Percentiles rank a stretch among this genome's conserved stretches.
Evolutionary conservation across 2,797 vertebrate genomes (phyloP).

Genomic region (Hylomyscus alleni): DNA sequence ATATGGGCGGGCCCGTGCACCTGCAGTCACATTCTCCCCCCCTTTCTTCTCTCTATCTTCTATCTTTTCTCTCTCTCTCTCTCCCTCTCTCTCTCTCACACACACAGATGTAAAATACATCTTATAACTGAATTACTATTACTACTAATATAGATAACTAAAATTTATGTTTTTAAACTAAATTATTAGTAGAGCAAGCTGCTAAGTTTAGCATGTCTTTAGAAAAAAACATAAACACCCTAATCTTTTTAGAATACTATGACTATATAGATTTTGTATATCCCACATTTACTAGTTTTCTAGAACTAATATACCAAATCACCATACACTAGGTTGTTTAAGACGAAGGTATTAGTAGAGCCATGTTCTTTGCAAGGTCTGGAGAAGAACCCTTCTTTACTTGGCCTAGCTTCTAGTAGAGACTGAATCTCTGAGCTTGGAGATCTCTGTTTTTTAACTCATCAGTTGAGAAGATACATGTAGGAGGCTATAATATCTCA

Average conservation of each 20-base stretch:
- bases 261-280: neutral
- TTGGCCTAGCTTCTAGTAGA: neutral
- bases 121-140: slow-evolving; percentile 22
- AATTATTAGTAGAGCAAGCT: slow-evolving; percentile 50
- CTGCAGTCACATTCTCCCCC: neutral
- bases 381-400: neutral
- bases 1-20: neutral
- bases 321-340: neutral
- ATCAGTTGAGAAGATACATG: neutral
- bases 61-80: too few species aligned
- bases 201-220: slow-evolving; percentile 33
- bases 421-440: neutral
- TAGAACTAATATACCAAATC: neutral
- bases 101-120: slow-evolving; percentile 8
- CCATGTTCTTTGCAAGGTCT: neutral
- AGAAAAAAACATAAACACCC: slow-evolving; percentile 37
- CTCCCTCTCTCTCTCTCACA: neutral
- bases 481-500: neutral
- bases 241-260: neutral
- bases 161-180: slow-evolving; percentile 55
- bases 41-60: too few species aligned
- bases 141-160: slow-evolving; percentile 34
- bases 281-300: neutral
- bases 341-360: neutral
- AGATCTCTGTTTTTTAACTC: slow-evolving; percentile 41